Base-by-base conservation (phyloP, 1,140 invertebrate species). In the Diabrotica virgifera region DNA sequence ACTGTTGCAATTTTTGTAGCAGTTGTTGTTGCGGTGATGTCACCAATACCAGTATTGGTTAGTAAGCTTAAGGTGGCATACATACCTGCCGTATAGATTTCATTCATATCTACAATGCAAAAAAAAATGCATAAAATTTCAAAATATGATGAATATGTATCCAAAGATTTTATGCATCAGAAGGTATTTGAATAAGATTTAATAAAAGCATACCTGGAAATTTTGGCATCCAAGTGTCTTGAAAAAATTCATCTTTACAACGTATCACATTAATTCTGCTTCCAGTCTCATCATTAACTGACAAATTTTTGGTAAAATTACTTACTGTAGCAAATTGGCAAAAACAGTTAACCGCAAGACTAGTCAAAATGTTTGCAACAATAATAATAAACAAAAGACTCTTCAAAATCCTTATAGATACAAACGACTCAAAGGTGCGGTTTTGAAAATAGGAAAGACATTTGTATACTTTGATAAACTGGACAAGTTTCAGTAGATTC, bases 401-500 rank as follows among this genome's bases (percentile, higher is more conserved):
- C 11, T 62, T 52, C 5, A 52, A 36, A 12, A 62, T 36, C 52
- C 13, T 53, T 36, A 62, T 11, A 14, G 50, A 5, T 6, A 11
- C 37, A 6, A 52, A 10, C 3, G 59, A 52, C 35, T 14, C 35
- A 8, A 52, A 62, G 12, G n/a, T 13, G 7, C 10, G 9, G 8
- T 52, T 51, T 12, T 53, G n/a, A 14, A 62, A 62, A 52, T 52
- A 62, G 8, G 7, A 9, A 6, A 62, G 11, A n/a, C 11, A 62
- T 11, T 37, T 62, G 52, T 52, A 53, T 10, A 62, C 59, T 53
- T 53, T 62, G 14, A 52, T 36, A 0, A 62, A 52, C 13, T 62
- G 59, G 5, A 52, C 13, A 5, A 62, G 59, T 36, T 53, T 53
- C 46, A 53, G 2, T 5, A 62, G 50, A n/a, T 36, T 52, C 59